phyloP scores from a whole-genome alignment of 1,140 invertebrate genomes.

The Micrasema minimum region DNA sequence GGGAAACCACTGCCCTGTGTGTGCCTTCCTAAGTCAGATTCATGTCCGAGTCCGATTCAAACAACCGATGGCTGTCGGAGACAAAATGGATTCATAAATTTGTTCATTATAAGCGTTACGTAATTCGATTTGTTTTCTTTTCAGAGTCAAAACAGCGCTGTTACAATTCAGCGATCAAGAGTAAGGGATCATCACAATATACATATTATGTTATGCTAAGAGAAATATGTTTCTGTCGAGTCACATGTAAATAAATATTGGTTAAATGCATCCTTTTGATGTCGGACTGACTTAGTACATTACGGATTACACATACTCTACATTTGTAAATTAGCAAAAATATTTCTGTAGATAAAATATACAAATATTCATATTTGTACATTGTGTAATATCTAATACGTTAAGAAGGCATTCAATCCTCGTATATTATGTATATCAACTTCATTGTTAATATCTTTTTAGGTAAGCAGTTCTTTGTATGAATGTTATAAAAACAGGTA shows the following conservation, averaged over 20 bases:
- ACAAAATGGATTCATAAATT: too few species aligned
- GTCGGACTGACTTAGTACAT: slow-evolving; percentile 52
- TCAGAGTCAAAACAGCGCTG: slow-evolving; percentile 52
- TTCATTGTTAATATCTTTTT: not conserved
- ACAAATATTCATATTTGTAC: slow-evolving; percentile 42
- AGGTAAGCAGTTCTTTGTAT: not conserved
- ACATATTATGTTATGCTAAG: slow-evolving; percentile 9
- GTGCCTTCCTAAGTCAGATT: too few species aligned
- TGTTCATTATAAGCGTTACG: too few species aligned
- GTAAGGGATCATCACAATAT: slow-evolving; percentile 39
- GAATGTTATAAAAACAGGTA: not conserved
- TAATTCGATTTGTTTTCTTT: too few species aligned
- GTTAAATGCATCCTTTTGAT: slow-evolving; percentile 47
- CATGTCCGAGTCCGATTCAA: too few species aligned
- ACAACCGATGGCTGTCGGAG: too few species aligned
- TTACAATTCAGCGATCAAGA: slow-evolving; percentile 51
- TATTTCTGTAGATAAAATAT: slow-evolving; percentile 53
- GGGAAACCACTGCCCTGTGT: too few species aligned
- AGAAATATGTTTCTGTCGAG: slow-evolving; percentile 38
- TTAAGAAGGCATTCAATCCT: slow-evolving; percentile 11
- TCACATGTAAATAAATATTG: slow-evolving; percentile 50
- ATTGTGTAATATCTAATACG: slow-evolving; percentile 33
- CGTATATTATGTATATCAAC: too few species aligned
- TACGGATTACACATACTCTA: slow-evolving; percentile 45
- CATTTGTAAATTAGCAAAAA: slow-evolving; percentile 51